Conservation (phyloP, 2,113 vertebrate genomes). For the Sinocyclocheilus maitianheensis region DNA sequence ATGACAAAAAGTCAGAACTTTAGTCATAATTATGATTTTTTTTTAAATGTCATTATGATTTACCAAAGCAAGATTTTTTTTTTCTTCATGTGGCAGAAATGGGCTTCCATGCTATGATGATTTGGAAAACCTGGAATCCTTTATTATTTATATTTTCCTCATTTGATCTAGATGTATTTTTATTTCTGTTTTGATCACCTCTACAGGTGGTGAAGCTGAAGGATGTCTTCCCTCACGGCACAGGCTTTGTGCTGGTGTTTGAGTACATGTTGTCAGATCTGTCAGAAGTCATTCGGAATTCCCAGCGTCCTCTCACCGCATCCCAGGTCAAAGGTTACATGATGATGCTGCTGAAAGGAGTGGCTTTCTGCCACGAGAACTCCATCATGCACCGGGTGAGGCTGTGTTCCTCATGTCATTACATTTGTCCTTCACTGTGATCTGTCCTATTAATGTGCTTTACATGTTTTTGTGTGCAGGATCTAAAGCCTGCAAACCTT, state of each 20-base stretch:
- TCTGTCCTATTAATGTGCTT: background rate
- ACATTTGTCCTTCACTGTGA: background rate
- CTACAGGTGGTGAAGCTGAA: constrained; percentile 87
- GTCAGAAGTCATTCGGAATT: constrained; percentile 85
- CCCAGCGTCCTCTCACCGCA: constrained; percentile 79
- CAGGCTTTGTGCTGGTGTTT: constrained; percentile 88
- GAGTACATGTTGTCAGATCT: constrained; percentile 91
- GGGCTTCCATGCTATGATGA: background rate
- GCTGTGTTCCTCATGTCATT: background rate
- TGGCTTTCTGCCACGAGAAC: constrained; percentile 88
- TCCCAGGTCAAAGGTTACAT: constrained; percentile 89
- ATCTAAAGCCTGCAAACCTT: constrained; percentile 90
- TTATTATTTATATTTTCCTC: background rate
- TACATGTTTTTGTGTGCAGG: constrained; percentile 67
- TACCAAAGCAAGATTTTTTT: background rate
- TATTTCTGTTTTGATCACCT: background rate
- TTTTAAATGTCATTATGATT: background rate
- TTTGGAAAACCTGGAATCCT: background rate
- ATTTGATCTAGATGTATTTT: background rate
- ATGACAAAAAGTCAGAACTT: too few species aligned
- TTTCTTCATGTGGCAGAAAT: background rate
- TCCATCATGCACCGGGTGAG: constrained; percentile 88
- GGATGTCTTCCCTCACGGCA: constrained; percentile 86
- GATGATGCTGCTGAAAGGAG: constrained; percentile 89
- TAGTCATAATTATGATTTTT: background rate